Base-by-base conservation (phyloP, 1,140 invertebrate genomes). In the Eriosoma lanigerum region DNA sequence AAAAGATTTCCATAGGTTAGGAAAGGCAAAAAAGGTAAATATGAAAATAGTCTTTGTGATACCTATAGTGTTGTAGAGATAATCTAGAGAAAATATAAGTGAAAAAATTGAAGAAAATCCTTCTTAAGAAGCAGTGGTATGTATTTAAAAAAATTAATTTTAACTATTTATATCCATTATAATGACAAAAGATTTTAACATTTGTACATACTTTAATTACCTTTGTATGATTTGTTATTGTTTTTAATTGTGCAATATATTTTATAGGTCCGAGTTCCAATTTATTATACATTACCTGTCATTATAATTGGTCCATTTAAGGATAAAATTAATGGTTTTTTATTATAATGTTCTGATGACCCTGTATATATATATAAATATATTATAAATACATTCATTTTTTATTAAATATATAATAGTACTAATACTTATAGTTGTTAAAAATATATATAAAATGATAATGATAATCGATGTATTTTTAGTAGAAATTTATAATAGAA, bases 301-400 rank as follows among this genome's bases (percentile, higher is more conserved):
- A 98, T 99, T 82, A 96, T 99, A 82, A 89, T 99, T 82, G 98
- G 98, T 52, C 96, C 97, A 24, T 89, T 99, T 26, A 99, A 99
- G 87, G 98, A 99, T 88, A 91, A 96, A 83, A 96, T 99, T 83
- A 99, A 99, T 88, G n/a, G n/a, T n/a, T n/a, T n/a, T n/a, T n/a
- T n/a, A n/a, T n/a, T n/a, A n/a, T n/a, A n/a, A n/a, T n/a, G n/a
- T n/a, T n/a, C n/a, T n/a, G n/a, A n/a, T n/a, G n/a, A n/a, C n/a
- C n/a, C n/a, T n/a, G n/a, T n/a, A n/a, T n/a, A n/a, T n/a, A n/a
- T n/a, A n/a, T n/a, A n/a, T n/a, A 38, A 4, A 38, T 38, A 38
- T 38, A n/a, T n/a, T n/a, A n/a, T n/a, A n/a, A n/a, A n/a, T n/a
- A 38, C 8, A 38, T 38, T 4, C 8, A 38, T 38, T 38, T 4